Percentiles rank a stretch among this genome's conserved stretches.
phyloP scores from a whole-genome alignment of 2,113 vertebrate genomes.

The Emydocephalus ijimae region DNA sequence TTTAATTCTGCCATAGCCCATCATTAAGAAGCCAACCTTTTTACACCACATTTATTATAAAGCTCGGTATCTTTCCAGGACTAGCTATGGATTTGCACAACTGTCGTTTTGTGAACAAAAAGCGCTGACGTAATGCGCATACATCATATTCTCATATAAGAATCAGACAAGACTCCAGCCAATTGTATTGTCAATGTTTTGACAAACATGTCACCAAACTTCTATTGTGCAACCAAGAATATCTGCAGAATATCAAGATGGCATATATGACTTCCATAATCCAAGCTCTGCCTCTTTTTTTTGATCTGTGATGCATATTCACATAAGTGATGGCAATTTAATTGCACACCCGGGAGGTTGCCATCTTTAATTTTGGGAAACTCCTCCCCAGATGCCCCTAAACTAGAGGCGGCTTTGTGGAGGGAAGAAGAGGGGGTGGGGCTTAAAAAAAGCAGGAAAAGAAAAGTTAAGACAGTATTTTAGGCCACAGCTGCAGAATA shows the following conservation, averaged over 20 bases:
- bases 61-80: not conserved
- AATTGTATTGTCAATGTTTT: not conserved
- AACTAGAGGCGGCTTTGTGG: not conserved
- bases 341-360: not conserved
- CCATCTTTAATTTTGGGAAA: not conserved
- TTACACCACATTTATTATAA: not conserved
- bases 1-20: not conserved
- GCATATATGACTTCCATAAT: not conserved
- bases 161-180: constrained; percentile 9
- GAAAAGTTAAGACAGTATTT: not conserved
- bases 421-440: not conserved
- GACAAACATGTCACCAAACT: not conserved
- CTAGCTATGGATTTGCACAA: not conserved
- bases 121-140: constrained; percentile 5
- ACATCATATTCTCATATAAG: constrained; percentile 35
- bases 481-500: too few relatives aligned
- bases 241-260: not conserved
- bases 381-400: not conserved
- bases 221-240: not conserved
- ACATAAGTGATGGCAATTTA: not conserved
- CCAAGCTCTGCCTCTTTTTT: not conserved
- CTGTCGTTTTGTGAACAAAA: not conserved
- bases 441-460: not conserved
- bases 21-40: not conserved
- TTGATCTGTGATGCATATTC: not conserved